A percentile compares a stretch with the other conserved stretches of the same genome.
phyloP scores from a whole-genome alignment of 2,113 vertebrate genomes.

The Chaetorhynchus papuensis region DNA sequence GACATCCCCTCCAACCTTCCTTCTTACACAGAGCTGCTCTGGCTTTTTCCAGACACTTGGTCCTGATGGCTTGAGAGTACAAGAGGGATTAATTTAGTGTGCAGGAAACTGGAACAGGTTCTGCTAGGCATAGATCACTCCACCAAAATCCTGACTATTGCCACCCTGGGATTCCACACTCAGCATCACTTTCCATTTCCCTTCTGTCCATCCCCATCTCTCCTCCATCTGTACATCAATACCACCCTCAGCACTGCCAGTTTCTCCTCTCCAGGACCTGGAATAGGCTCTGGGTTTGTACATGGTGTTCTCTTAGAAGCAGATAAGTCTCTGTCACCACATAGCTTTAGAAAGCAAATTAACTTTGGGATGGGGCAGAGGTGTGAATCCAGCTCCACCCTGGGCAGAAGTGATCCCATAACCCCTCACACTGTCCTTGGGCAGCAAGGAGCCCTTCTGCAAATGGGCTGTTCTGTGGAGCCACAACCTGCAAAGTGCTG shows the following conservation, averaged over 20 bases:
- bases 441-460: not conserved
- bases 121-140: not conserved
- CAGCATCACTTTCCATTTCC: not conserved
- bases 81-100: not conserved
- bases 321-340: not conserved
- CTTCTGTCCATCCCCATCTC: not conserved
- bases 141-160: not conserved
- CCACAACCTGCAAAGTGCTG: not conserved
- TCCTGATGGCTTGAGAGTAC: not conserved
- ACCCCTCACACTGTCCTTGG: not conserved
- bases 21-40: not conserved
- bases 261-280: not conserved
- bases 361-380: not conserved
- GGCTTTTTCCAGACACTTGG: not conserved
- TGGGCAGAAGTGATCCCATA: not conserved
- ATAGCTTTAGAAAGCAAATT: not conserved
- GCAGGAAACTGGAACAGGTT: not conserved
- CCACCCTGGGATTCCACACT: not conserved
- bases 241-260: not conserved
- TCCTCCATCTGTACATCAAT: not conserved
- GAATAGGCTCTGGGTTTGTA: not conserved
- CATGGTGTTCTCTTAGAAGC: not conserved
- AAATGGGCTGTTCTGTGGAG: not conserved
- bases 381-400: not conserved
- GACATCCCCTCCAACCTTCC: not conserved